Evolutionary conservation across 92 coral and sea anemone species (phyloP).

Genomic region (Micromussa lordhowensis): DNA sequence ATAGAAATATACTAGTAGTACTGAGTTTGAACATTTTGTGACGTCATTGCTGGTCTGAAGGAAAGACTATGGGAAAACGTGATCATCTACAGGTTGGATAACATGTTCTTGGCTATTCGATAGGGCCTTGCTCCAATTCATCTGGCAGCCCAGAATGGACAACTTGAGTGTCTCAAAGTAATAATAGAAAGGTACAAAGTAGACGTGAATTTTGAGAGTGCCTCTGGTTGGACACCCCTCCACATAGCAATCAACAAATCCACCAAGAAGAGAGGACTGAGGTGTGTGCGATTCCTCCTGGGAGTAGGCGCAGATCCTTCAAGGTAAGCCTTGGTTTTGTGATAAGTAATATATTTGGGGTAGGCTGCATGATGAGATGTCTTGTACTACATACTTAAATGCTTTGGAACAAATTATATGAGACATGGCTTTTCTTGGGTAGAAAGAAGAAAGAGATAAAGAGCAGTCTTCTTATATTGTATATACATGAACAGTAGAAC

Average conservation of each 20-base stretch:
- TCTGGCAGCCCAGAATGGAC: slow-evolving; percentile 94
- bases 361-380: not conserved
- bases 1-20: no score
- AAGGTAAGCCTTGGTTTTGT: slow-evolving; percentile 58
- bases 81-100: not conserved
- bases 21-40: no score
- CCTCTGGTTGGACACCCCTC: slow-evolving; percentile 95
- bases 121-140: slow-evolving; percentile 95
- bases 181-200: slow-evolving; percentile 83
- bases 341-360: not conserved
- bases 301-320: slow-evolving; percentile 96
- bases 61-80: not conserved
- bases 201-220: slow-evolving; percentile 86
- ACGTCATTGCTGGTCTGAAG: no score
- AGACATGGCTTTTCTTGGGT: not conserved
- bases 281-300: slow-evolving; percentile 80
- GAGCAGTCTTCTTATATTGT: not conserved
- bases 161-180: slow-evolving; percentile 85
- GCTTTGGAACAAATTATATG: no score
- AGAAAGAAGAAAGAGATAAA: not conserved
- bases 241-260: slow-evolving; percentile 86
- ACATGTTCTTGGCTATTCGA: not conserved
- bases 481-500: no score
- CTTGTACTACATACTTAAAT: no score
- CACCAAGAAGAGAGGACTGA: slow-evolving; percentile 75